These are phyloP conservation scores for Ciconia maguari DNA, from an alignment of 2,113 vertebrate genomes.

Conservation along the genomic window DNA sequence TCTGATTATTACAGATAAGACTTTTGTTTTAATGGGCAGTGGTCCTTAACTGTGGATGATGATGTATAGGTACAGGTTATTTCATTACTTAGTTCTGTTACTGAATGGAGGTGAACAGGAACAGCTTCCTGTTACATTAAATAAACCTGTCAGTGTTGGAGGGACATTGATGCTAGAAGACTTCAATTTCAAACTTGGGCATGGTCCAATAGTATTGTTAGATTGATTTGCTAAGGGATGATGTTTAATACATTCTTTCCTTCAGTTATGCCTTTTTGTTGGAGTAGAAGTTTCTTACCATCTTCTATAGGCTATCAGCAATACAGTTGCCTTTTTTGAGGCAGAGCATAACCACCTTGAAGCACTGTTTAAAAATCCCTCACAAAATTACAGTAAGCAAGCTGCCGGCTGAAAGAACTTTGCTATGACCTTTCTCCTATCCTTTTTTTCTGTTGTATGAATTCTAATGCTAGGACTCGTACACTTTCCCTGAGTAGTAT, in stretches of 20 bases:
- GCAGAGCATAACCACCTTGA: not conserved
- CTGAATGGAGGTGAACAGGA: not conserved
- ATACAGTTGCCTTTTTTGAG: not conserved
- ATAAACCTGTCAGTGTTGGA: not conserved
- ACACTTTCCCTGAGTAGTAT: not conserved
- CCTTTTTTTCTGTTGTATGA: not conserved
- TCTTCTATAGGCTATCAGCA: not conserved
- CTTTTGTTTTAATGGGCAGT: not conserved
- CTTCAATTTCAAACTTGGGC: not conserved
- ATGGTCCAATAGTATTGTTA: not conserved
- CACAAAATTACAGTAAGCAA: not conserved
- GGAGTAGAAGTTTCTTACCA: not conserved
- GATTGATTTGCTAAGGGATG: not conserved
- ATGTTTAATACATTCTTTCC: not conserved
- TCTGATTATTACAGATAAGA: not conserved
- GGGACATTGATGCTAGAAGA: not conserved
- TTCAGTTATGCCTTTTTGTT: not conserved
- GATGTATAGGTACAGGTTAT: not conserved
- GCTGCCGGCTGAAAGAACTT: not conserved
- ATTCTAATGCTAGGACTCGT: not conserved
- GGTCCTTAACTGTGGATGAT: not conserved
- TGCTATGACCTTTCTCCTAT: not conserved
- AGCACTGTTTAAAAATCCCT: not conserved
- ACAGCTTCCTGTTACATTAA: not conserved
- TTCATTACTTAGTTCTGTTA: not conserved